These are phyloP conservation scores for Saccostrea cuccullata DNA, from an alignment of 1,140 invertebrate genomes.

Conservation along the genomic window DNA sequence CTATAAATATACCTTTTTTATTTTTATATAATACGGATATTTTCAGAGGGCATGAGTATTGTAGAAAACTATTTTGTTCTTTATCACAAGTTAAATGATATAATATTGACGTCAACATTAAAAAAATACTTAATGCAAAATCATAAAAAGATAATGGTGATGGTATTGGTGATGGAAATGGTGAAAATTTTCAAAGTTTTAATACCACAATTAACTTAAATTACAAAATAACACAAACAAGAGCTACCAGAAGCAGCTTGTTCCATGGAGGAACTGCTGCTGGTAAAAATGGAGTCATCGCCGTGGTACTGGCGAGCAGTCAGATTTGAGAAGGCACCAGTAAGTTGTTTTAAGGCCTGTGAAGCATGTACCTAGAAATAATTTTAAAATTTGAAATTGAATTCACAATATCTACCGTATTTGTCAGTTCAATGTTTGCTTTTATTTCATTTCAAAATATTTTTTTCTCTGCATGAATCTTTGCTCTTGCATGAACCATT, in stretches of 20 bases:
- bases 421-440: background rate
- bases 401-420: background rate
- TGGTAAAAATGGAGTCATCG: background rate
- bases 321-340: background rate
- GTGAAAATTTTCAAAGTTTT: too few relatives aligned
- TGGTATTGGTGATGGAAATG: too few relatives aligned
- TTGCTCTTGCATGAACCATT: background rate
- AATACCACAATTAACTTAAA: too few relatives aligned
- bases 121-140: too few relatives aligned
- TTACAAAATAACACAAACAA: background rate
- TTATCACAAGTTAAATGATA: too few relatives aligned
- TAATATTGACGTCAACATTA: too few relatives aligned
- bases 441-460: background rate
- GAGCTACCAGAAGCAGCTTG: background rate
- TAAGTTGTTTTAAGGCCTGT: background rate
- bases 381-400: background rate
- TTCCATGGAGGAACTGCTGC: background rate
- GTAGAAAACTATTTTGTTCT: too few relatives aligned
- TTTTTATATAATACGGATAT: too few relatives aligned
- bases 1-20: too few relatives aligned
- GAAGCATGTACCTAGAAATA: background rate
- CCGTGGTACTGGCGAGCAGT: background rate
- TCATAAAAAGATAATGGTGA: too few relatives aligned
- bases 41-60: too few relatives aligned
- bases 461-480: background rate